Conservation (phyloP, 2,797 vertebrate genomes). For the Liasis olivaceus region DNA sequence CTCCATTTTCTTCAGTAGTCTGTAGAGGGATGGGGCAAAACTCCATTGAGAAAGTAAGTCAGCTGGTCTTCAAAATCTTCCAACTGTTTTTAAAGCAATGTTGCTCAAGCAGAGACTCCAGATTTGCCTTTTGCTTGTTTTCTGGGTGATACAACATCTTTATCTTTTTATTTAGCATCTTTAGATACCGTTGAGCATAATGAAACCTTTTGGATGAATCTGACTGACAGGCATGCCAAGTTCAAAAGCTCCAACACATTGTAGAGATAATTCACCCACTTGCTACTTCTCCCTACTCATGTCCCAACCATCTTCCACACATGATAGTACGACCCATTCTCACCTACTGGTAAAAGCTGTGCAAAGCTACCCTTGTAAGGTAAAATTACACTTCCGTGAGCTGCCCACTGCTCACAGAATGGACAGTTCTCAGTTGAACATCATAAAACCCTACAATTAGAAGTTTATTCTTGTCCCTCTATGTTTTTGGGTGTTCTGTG, state of each 20-base stretch:
- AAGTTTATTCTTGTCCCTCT: not conserved
- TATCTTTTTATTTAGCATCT: too few species aligned
- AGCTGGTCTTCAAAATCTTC: not conserved
- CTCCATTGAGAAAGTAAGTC: not conserved
- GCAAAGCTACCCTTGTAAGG: not conserved
- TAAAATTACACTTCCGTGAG: not conserved
- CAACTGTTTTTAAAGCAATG: not conserved
- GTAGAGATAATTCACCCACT: not conserved
- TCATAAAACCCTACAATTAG: not conserved
- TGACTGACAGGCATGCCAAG: not conserved
- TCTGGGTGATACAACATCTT: not conserved
- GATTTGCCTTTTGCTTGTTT: not conserved
- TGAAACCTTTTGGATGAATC: not conserved
- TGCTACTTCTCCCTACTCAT: not conserved
- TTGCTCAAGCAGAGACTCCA: not conserved
- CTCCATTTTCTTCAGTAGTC: not conserved
- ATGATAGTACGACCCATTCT: not conserved
- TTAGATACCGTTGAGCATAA: not conserved
- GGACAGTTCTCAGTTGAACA: not conserved
- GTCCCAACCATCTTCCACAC: not conserved
- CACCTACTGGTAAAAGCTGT: not conserved
- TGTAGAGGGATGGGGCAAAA: not conserved
- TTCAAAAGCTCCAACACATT: not conserved
- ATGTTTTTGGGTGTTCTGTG: not conserved
- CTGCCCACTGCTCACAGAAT: not conserved